These are phyloP conservation scores for Atrichornis clamosus DNA, from an alignment of 2,113 vertebrate species.

Conservation along the genomic window DNA sequence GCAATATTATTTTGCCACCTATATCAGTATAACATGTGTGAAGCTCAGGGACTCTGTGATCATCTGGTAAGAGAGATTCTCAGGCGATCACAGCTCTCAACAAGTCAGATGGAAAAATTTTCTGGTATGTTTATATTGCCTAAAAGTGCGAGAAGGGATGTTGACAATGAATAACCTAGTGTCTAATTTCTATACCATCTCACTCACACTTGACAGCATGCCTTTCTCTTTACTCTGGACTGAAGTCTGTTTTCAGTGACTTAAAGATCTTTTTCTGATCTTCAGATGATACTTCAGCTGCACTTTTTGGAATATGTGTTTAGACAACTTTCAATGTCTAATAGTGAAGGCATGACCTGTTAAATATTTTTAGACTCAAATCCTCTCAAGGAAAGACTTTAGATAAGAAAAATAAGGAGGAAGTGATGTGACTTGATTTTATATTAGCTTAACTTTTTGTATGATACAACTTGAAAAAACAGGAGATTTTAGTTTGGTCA, in stretches of 20 bases:
- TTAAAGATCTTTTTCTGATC: not conserved
- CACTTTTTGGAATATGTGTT: not conserved
- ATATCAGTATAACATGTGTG: conserved; percentile 83
- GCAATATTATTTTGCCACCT: conserved; percentile 87
- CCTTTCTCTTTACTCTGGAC: not conserved
- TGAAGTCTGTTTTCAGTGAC: not conserved
- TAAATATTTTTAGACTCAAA: not conserved
- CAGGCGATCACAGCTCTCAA: conserved; percentile 54
- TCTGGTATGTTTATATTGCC: conserved; percentile 62
- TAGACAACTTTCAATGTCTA: not conserved
- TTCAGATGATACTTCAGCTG: not conserved
- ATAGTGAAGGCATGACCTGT: not conserved
- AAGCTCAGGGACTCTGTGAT: conserved; percentile 91
- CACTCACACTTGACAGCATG: not conserved
- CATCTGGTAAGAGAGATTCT: conserved; percentile 81
- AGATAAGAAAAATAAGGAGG: not conserved
- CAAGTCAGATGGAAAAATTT: conserved; percentile 13
- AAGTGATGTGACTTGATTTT: not conserved
- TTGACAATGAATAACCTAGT: not conserved
- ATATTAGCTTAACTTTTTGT: not conserved
- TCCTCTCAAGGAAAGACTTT: not conserved
- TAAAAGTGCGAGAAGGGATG: not conserved
- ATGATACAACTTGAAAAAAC: not conserved
- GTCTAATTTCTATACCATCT: not conserved
- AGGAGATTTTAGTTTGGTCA: not conserved